Percentiles rank a stretch among this genome's conserved stretches.
Conservation (phyloP, 1,140 invertebrate genomes). For the Drosophila murphyi region DNA sequence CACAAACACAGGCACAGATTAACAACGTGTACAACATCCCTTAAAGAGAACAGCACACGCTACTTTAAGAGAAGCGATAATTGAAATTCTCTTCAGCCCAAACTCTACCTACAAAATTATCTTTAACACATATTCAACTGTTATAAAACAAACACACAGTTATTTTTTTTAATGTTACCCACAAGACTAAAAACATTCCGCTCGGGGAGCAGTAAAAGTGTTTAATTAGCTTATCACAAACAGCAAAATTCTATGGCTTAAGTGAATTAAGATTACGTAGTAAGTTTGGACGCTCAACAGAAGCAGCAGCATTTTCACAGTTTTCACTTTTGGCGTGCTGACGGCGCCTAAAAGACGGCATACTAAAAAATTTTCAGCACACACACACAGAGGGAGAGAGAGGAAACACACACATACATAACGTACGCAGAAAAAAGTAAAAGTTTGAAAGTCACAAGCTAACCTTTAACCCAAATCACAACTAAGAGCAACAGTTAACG, state of each 20-base stretch:
- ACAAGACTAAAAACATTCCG: slow-evolving; percentile 43
- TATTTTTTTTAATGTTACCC: slow-evolving; percentile 36
- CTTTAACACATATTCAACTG: slow-evolving; percentile 50
- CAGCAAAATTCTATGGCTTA: slow-evolving; percentile 22
- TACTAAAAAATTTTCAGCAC: slow-evolving; percentile 48
- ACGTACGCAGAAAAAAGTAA: slow-evolving; percentile 58
- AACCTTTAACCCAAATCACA: slow-evolving; percentile 80
- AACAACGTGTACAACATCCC: slow-evolving; percentile 26
- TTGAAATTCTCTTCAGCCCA: slow-evolving; percentile 31
- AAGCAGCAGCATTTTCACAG: neutral
- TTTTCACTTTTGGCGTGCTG: slow-evolving; percentile 16
- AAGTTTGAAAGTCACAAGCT: slow-evolving; percentile 68
- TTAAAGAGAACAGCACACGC: slow-evolving; percentile 24
- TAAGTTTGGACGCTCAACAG: slow-evolving; percentile 1
- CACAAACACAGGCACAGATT: slow-evolving; percentile 8
- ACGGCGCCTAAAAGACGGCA: slow-evolving; percentile 76
- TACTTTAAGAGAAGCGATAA: slow-evolving; percentile 6
- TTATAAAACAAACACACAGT: slow-evolving; percentile 45
- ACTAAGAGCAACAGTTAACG: slow-evolving; percentile 69
- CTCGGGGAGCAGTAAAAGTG: slow-evolving; percentile 49
- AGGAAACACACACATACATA: slow-evolving; percentile 4
- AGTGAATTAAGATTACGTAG: slow-evolving; percentile 47
- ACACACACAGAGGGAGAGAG: neutral
- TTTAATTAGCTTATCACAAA: slow-evolving; percentile 61
- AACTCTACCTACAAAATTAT: slow-evolving; percentile 22